Evolutionary conservation across 2,888 invertebrate species (phyloP).

Genomic region (Apamea anceps): DNA sequence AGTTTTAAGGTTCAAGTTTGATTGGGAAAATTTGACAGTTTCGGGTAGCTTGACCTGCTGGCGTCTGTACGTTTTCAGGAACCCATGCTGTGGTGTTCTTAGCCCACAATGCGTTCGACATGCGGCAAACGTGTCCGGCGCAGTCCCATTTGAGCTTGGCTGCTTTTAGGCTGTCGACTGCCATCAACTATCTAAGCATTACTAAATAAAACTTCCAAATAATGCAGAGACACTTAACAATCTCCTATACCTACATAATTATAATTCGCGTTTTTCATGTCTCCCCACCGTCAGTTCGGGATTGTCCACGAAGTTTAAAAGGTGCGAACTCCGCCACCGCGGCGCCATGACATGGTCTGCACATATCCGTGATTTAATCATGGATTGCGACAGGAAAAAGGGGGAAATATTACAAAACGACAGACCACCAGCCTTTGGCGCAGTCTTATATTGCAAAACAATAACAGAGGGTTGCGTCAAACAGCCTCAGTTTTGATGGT

Average conservation of each 20-base stretch:
- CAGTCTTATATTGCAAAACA: conserved; percentile 30
- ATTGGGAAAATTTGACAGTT: no score
- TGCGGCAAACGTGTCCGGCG: background rate
- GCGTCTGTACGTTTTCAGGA: background rate
- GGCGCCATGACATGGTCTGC: conserved; percentile 5
- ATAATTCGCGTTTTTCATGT: no score
- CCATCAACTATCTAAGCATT: background rate
- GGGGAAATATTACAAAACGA: conserved; percentile 37
- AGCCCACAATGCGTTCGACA: background rate
- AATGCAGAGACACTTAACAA: background rate
- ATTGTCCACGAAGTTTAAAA: background rate
- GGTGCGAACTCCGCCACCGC: background rate
- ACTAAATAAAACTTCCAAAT: background rate
- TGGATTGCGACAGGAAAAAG: conserved; percentile 16
- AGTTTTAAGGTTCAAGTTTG: no score
- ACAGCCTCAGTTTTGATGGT: background rate
- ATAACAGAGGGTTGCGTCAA: conserved; percentile 1
- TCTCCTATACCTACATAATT: background rate
- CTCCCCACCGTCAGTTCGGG: background rate
- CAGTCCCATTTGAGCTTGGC: background rate
- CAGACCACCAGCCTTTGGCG: background rate
- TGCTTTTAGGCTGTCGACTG: no score
- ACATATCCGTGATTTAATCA: conserved; percentile 32
- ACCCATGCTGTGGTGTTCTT: background rate
- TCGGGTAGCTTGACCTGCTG: no score